These are phyloP conservation scores for Agrochola litura DNA, from an alignment of 2,888 invertebrate species.

Conservation along the genomic window DNA sequence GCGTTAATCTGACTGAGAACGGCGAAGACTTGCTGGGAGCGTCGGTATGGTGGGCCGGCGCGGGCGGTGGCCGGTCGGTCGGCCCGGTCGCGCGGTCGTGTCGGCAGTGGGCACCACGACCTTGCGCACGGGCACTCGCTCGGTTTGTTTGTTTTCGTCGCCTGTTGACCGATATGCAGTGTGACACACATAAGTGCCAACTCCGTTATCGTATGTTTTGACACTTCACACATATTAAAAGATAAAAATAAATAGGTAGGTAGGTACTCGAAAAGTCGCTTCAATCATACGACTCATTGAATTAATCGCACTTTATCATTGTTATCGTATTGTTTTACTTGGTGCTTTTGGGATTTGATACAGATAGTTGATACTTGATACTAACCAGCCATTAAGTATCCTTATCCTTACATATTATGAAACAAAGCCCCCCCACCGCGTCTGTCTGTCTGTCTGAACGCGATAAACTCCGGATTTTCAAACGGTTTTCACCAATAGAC, in stretches of 20 bases:
- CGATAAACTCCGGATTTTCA: no score
- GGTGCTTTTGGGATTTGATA: constrained; percentile 18
- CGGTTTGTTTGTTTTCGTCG: constrained; percentile 52
- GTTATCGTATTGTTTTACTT: not conserved
- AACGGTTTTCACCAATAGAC: no score
- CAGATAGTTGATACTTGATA: constrained; percentile 15
- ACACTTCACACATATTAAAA: constrained; percentile 15
- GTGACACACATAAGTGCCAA: constrained; percentile 33
- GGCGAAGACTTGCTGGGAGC: constrained; percentile 51
- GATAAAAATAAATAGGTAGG: not conserved
- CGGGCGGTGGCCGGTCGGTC: not conserved
- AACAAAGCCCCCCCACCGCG: no score
- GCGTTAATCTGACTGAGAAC: not conserved
- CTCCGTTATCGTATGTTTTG: constrained; percentile 28
- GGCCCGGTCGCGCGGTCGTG: not conserved
- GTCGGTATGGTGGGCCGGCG: not conserved
- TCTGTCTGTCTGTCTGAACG: no score
- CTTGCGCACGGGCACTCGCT: constrained; percentile 66
- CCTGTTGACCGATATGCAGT: constrained; percentile 50
- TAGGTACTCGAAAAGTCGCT: constrained; percentile 7
- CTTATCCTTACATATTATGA: no score
- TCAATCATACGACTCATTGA: constrained; percentile 9
- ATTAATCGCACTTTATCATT: constrained; percentile 20
- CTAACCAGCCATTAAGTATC: not conserved
- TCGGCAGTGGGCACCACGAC: constrained; percentile 47